A percentile compares a stretch with the other conserved stretches of the same genome.
phyloP scores from a whole-genome alignment of 1,140 invertebrate species.

The Lineus longissimus region DNA sequence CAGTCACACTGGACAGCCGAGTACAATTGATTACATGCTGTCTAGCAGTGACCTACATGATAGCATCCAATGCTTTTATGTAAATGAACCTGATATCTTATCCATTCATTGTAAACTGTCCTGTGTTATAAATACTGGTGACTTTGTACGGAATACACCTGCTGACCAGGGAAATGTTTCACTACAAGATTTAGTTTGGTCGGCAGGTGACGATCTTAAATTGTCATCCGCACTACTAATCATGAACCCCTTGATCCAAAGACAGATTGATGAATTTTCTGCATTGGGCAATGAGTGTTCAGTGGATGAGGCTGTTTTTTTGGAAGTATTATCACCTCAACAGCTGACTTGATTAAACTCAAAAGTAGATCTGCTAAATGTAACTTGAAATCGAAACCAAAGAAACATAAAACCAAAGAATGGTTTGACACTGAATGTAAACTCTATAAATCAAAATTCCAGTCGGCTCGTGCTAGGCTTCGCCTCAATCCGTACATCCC shows the following conservation, averaged over 20 bases:
- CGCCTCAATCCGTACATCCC: not conserved
- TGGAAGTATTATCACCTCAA: too few relatives aligned
- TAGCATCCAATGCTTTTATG: not conserved
- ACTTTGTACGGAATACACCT: not conserved
- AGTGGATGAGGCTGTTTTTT: too few relatives aligned
- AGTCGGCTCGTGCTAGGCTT: not conserved
- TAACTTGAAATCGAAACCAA: not conserved
- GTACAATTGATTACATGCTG: conserved; percentile 4
- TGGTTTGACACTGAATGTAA: not conserved
- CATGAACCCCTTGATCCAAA: not conserved
- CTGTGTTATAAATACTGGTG: not conserved
- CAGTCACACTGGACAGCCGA: not conserved
- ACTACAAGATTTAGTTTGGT: not conserved
- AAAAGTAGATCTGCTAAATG: not conserved
- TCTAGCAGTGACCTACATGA: not conserved
- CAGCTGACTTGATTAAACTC: not conserved
- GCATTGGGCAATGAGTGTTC: too few relatives aligned
- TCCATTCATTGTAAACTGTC: not conserved
- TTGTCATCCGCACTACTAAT: not conserved
- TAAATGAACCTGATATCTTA: not conserved
- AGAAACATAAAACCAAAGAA: not conserved
- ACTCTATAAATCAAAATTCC: not conserved
- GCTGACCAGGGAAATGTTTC: not conserved
- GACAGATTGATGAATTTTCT: not conserved
- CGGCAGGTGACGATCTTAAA: not conserved